Conservation (phyloP, 2,113 vertebrate genomes). For the Circaetus cinerascens region DNA sequence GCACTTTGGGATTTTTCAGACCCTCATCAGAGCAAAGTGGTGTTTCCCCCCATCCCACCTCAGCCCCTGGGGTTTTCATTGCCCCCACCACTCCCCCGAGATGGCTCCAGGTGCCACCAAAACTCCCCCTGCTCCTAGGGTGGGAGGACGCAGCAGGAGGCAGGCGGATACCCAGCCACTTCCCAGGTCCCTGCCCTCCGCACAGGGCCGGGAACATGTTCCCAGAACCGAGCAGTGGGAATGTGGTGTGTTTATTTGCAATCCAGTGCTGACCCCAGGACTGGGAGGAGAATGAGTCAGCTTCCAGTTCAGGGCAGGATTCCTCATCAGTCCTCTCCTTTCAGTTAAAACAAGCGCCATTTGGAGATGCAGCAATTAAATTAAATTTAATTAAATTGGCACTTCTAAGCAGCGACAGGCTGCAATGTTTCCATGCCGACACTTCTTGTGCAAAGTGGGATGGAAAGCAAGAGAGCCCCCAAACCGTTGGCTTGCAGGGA, state of each 20-base stretch:
- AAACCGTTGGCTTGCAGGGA: fast-evolving
- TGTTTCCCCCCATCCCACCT: not conserved
- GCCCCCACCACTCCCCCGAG: fast-evolving
- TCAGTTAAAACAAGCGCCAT: not conserved
- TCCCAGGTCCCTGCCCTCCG: not conserved
- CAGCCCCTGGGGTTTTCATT: not conserved
- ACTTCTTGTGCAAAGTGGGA: fast-evolving
- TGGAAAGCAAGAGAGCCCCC: not conserved
- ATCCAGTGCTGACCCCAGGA: not conserved
- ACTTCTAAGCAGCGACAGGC: not conserved
- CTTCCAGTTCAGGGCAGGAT: constrained; percentile 3
- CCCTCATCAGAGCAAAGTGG: not conserved
- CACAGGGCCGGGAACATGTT: not conserved
- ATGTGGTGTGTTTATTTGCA: constrained; percentile 22
- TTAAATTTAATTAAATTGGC: not conserved
- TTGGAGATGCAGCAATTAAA: not conserved
- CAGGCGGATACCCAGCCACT: not conserved
- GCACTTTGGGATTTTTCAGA: not conserved
- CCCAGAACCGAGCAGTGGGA: constrained; percentile 24
- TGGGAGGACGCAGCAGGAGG: not conserved
- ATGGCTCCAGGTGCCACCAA: not conserved
- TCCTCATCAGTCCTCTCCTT: not conserved
- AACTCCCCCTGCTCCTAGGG: not conserved
- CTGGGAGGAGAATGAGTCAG: constrained; percentile 13
- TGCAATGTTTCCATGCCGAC: fast-evolving